Base-by-base conservation (phyloP, 2,888 invertebrate species). In the Cryptophagus acutangulus region DNA sequence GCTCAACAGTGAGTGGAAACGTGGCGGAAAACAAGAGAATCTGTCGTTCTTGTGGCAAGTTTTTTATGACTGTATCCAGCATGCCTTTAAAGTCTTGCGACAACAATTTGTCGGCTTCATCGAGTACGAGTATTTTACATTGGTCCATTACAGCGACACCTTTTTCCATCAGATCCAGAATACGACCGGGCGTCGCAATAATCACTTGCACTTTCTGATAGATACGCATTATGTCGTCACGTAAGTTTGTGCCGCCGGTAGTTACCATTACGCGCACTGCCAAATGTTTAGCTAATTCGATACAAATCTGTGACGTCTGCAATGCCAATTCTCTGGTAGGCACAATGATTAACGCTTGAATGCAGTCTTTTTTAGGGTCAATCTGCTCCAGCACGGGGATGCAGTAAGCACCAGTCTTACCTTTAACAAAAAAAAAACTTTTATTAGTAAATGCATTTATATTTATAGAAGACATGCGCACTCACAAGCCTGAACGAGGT, bases 101-200 rank as follows among this genome's bases (percentile, higher is more conserved):
- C 57, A 99, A 79, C 61, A 99, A 81, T 74, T 99, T 99, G 72
- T 99, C 97, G 54, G 97, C 99, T 77, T 99, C 99, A 75, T 99
- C 99, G 63, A 99, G 79, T 58, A 99, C 95, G 62, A 99, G 78
- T 74, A 93, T 94, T 72, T 86, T 85, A 79, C 99, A 99, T 64
- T 92, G 83, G 59, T 90, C 87, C 84, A 96, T 91, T 70, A 92
- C 87, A 9, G 69, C 69, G 14, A 68, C 62, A 20, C 58, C 85
- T 73, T 99, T 97, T 74, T 99, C 97, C 91, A 99, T 95, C 72
- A 99, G 82, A 81, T 99, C 99, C 69, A 97, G 82, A 74, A 99
- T 97, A 71, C 99, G 86, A 60, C 99, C 99, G 49, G 99, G 99
- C 51, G 99, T 99, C 50, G 97, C 99, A 69, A 99, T 96, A 64